Conservation (phyloP, 2,797 vertebrate genomes). For the Anguilla marmorata region DNA sequence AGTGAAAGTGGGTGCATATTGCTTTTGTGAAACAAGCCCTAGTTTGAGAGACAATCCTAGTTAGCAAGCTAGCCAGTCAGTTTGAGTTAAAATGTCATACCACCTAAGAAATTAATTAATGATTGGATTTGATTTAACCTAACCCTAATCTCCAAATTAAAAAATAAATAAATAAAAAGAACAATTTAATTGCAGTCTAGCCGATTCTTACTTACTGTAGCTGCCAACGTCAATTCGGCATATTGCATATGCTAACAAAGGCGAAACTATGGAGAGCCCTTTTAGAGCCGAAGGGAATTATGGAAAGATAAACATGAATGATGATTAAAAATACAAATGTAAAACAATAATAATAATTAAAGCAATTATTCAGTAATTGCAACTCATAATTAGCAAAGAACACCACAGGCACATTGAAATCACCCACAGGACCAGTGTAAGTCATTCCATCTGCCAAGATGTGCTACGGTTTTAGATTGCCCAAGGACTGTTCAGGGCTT, state of each 20-base stretch:
- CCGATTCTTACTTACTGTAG: not conserved
- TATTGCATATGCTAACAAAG: too few species aligned
- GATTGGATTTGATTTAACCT: not conserved
- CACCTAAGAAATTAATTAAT: not conserved
- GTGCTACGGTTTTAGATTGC: not conserved
- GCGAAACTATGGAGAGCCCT: not conserved
- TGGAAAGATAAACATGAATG: too few species aligned
- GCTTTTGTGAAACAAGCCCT: not conserved
- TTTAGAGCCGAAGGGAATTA: too few species aligned
- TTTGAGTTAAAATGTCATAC: too few species aligned
- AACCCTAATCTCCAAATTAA: not conserved
- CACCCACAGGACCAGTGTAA: not conserved
- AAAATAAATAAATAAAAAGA: too few species aligned
- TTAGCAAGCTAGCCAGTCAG: too few species aligned
- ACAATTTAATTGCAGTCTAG: too few species aligned
- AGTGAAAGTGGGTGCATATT: not conserved
- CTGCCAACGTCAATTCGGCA: not conserved
- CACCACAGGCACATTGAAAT: slow-evolving; percentile 1
- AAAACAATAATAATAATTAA: not conserved
- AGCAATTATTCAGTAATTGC: not conserved
- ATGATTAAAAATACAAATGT: too few species aligned
- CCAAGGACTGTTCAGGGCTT: not conserved
- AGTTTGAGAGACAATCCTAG: not conserved
- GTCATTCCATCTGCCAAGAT: not conserved
- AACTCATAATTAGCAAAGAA: not conserved